Evolutionary conservation across 2,888 invertebrate species (phyloP), one percentile per base, ranked within the genome.

Genomic region (Stratiomys singularior): DNA sequence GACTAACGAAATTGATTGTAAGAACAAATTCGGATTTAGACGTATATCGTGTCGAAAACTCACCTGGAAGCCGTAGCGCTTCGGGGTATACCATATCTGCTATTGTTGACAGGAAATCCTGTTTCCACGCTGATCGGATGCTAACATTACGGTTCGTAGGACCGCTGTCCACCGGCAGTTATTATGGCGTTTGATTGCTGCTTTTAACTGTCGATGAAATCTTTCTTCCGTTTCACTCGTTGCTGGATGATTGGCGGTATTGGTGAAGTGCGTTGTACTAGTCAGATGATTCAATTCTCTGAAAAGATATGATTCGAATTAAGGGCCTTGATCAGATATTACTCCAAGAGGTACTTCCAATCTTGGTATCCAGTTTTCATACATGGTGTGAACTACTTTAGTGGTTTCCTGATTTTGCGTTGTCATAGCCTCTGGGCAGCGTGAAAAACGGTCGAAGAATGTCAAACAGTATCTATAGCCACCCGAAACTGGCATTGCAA

Each of bases 61-160:
- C 60, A 23, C 21, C 18, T 18, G 60, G 60, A 23, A 60, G 25
- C 25, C 23, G 18, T 18, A 60, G 25, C 13, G 60, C 5, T 25
- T 60, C 23, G 25, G 76, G 79, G 30, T 80, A 80, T n/a, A 79
- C 77, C n/a, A 78, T 27, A 23, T 80, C 78, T 46, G 77, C 78
- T 9, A 77, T 27, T 2, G 79, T 80, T 23, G 67, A 69, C 13
- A 71, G 56, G 15, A 77, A 15, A 66, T 78, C 77, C 15, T 78
- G 47, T 74, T 79, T 79, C 23, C 72, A 37, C 11, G 78, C 76
- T 2, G 63, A 28, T 18, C 79, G 60, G n/a, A 81, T 77, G 13
- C 79, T 79, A 0, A 79, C 7, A 78, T 76, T 1, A 79, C 28
- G 21, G 78, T 71, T 13, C 78, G 76, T 37, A 79, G 60, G 18